phyloP scores from a whole-genome alignment of 2,888 invertebrate genomes.

The Synanthedon myopaeformis region DNA sequence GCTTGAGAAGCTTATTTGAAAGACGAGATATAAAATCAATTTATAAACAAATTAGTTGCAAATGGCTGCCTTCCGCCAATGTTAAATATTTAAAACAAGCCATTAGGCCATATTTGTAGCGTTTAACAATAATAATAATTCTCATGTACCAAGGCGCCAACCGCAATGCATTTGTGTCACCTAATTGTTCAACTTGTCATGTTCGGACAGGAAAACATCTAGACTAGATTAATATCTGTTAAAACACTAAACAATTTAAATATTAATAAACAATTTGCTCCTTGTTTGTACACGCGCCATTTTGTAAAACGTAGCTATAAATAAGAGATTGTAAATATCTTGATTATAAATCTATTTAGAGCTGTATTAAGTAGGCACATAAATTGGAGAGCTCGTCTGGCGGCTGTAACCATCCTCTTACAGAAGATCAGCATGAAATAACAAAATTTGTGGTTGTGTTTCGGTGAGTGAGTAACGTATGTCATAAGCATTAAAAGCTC shows the following conservation, averaged over 20 bases:
- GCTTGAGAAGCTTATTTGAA: background rate
- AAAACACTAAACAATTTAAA: background rate
- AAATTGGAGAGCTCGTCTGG: too few relatives aligned
- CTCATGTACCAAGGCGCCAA: conserved; percentile 20
- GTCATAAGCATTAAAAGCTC: too few relatives aligned
- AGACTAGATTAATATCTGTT: conserved; percentile 11
- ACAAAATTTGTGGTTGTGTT: too few relatives aligned
- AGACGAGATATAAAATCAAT: background rate
- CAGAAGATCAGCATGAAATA: too few relatives aligned
- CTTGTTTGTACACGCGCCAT: too few relatives aligned
- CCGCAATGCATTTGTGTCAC: conserved; percentile 39
- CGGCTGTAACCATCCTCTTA: too few relatives aligned
- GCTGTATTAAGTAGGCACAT: too few relatives aligned
- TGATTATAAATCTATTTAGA: too few relatives aligned
- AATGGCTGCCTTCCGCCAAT: background rate
- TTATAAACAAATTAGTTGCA: background rate
- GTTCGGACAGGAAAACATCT: conserved; percentile 9
- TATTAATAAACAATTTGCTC: too few relatives aligned
- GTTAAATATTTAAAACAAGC: background rate
- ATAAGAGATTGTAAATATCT: too few relatives aligned
- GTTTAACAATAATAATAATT: conserved; percentile 16
- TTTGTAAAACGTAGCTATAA: too few relatives aligned
- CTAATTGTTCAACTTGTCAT: conserved; percentile 35
- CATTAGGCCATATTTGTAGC: background rate
- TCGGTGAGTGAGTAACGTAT: too few relatives aligned